These are phyloP conservation scores for Brotogeris chrysoptera DNA, from an alignment of 2,797 vertebrate species.

Conservation along the genomic window DNA sequence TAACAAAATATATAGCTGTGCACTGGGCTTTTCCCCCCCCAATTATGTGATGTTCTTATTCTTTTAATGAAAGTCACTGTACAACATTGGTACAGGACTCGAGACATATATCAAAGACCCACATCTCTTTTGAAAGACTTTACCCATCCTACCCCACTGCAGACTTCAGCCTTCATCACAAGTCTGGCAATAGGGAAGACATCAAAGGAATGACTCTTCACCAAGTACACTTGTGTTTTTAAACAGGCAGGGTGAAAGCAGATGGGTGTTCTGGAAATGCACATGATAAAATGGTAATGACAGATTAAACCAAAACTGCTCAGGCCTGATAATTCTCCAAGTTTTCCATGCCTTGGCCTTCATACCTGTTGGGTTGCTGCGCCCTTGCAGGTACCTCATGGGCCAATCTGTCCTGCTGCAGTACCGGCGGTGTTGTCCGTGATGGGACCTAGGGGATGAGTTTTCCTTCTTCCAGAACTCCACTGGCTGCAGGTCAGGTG, in stretches of 20 bases:
- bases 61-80: neutral
- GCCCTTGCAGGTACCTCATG: accelerated
- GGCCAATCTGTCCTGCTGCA: accelerated
- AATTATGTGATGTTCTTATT: too few species aligned
- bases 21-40: neutral
- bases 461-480: neutral
- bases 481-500: neutral
- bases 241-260: neutral
- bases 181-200: accelerated
- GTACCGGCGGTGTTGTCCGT: neutral
- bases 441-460: neutral
- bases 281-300: accelerated
- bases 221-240: accelerated
- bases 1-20: accelerated
- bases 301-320: neutral
- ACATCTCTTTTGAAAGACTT: neutral
- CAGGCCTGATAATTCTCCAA: neutral
- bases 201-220: accelerated
- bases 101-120: neutral
- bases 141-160: neutral
- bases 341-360: neutral
- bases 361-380: neutral
- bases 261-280: too few species aligned
- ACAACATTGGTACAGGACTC: neutral
- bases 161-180: neutral